These are phyloP conservation scores for Xestobium rufovillosum DNA, from an alignment of 2,888 invertebrate species.

Conservation along the genomic window DNA sequence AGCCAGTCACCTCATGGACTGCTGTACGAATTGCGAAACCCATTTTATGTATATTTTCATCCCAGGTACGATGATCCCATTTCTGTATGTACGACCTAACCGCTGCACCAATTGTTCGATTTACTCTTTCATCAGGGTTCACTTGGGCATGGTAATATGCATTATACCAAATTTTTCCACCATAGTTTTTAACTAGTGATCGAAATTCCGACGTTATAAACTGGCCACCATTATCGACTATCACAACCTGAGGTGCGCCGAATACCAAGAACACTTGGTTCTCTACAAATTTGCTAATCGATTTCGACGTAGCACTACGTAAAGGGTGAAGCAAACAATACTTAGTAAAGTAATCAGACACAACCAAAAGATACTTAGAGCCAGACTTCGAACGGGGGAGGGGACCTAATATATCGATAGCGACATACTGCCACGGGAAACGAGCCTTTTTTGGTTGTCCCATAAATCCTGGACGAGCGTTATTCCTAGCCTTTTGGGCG, in stretches of 20 bases:
- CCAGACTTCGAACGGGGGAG: slow-evolving; percentile 8
- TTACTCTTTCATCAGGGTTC: slow-evolving; percentile 30
- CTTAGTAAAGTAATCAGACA: slow-evolving; percentile 13
- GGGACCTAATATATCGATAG: slow-evolving; percentile 10
- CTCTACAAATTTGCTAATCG: slow-evolving; percentile 11
- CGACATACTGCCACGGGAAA: slow-evolving; percentile 8
- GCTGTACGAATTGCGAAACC: slow-evolving; percentile 25
- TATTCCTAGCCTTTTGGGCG: slow-evolving; percentile 3
- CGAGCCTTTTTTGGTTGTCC: slow-evolving; percentile 4
- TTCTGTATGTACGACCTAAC: slow-evolving; percentile 25
- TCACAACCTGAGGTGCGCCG: slow-evolving; percentile 21
- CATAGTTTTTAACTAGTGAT: slow-evolving; percentile 15
- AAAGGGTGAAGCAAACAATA: slow-evolving; percentile 12
- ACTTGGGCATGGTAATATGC: slow-evolving; percentile 28
- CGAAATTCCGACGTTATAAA: slow-evolving; percentile 20
- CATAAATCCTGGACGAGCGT: slow-evolving; percentile 8
- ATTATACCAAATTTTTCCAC: slow-evolving; percentile 18
- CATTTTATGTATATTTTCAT: slow-evolving; percentile 22
- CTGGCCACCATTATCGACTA: slow-evolving; percentile 24
- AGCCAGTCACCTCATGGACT: slow-evolving; percentile 22
- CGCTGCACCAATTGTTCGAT: slow-evolving; percentile 27
- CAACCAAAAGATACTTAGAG: slow-evolving; percentile 8
- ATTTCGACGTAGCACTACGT: slow-evolving; percentile 3
- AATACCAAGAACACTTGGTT: slow-evolving; percentile 19
- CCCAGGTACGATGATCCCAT: slow-evolving; percentile 23